Base-by-base conservation (phyloP, 2,888 invertebrate species). In the Plemyria rubiginata region DNA sequence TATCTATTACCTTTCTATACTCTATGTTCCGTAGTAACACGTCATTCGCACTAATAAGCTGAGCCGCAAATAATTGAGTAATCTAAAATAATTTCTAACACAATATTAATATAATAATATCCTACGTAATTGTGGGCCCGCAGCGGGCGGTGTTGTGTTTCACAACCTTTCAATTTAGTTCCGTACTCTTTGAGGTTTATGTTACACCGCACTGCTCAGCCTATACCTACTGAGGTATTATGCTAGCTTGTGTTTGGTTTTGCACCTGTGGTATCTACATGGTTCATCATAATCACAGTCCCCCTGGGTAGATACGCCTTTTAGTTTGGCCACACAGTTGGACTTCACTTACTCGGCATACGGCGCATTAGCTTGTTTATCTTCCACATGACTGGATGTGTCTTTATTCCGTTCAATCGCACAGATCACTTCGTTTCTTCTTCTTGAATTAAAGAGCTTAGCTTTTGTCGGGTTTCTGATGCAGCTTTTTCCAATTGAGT, bases 1-100 rank as follows among this genome's bases (percentile, higher is more conserved):
- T 55, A 13, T 70, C 70, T 70, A 58, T 51, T 16, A n/a, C 15
- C 1, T 32, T 51, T 55, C 32, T n/a, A 7, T 41, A 45, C 49
- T 65, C 67, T 67, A 59, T 45, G 62, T 13, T 6, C 50, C 13
- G 48, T 83, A 84, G 80, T 73, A 79, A 78, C 78, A 70, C 89
- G 90, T 91, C 91, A 91, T 91, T 70, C 81, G 79, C 79, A 77
- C 81, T 91, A 91, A 91, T 90, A 90, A 91, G 91, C 90, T 82
- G 49, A 69, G 69, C 74, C 78, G 82, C 82, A 65, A 82, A 82
- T 88, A 86, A 87, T 86, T 83, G 85, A 80, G 84, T 84, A 82
- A 84, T 82, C 80, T 74, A 74, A 75, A 70, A 78, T 79, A 80
- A 65, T 65, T 64, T 57, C 60, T 58, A 65, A 54, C 65, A 61